Conservation (phyloP, 2,888 invertebrate species). For the Caenorhabditis doughertyi region DNA sequence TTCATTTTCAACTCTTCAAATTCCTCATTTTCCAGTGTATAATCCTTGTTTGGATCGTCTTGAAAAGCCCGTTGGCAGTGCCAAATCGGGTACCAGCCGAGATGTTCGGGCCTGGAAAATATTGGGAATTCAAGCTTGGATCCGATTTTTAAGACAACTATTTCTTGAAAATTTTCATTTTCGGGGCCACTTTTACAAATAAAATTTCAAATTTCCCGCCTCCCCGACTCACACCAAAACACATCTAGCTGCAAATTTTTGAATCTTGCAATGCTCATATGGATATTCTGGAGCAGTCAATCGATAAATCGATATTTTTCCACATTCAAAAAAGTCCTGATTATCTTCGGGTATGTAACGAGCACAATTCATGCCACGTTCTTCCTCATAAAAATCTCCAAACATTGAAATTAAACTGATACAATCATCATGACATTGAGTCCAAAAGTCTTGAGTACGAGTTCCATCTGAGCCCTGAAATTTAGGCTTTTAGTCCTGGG, state of each 20-base stretch:
- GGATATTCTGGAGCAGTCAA: slow-evolving; percentile 9
- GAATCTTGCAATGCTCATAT: slow-evolving; percentile 9
- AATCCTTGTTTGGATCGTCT: not conserved
- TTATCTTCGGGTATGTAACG: slow-evolving; percentile 10
- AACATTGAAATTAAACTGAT: slow-evolving; percentile 22
- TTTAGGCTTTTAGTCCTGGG: not conserved
- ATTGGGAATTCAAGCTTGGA: not conserved
- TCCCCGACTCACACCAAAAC: slow-evolving; percentile 9
- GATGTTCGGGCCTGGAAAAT: slow-evolving; percentile 2
- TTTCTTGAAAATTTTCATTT: not conserved
- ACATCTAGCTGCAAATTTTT: slow-evolving; percentile 16
- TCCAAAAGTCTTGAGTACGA: slow-evolving; percentile 21
- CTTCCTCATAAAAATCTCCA: slow-evolving; percentile 2
- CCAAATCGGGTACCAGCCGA: slow-evolving; percentile 19
- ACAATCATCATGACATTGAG: not conserved
- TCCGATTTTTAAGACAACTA: not conserved
- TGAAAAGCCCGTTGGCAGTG: slow-evolving; percentile 6
- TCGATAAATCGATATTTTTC: not conserved
- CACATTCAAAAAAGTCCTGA: not conserved
- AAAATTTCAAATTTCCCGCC: not conserved
- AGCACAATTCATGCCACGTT: not conserved
- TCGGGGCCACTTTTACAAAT: not conserved
- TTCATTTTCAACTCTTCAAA: not conserved
- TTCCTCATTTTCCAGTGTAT: slow-evolving; percentile 2
- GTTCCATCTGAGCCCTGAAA: slow-evolving; percentile 15